Evolutionary conservation across 2,113 vertebrate species (phyloP), one percentile per base, ranked within the genome.

Genomic region (Poicephalus gulielmi): DNA sequence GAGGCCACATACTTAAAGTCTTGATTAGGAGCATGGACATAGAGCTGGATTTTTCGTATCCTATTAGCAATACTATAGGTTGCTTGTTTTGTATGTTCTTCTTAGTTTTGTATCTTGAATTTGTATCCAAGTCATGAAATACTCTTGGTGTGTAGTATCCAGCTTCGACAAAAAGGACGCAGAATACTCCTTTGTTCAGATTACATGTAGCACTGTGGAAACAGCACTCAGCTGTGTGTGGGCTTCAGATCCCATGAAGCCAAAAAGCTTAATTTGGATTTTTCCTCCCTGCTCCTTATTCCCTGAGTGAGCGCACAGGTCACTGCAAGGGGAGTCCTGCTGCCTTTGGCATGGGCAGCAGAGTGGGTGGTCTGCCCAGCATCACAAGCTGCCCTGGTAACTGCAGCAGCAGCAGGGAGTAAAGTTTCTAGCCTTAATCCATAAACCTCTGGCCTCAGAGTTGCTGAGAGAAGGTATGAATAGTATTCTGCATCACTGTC

Each of bases 251-350:
- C 14, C 16, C 18, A 7, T 9, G 41, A 44, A 87, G 33, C 43
- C 17, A 22, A 60, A 43, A 41, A 70, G 24, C 10, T 75, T 2
- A 13, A 44, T 63, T 77, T 25, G 50, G 13, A 10, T 44, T 43
- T 90, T 11, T 24, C n/a, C 2, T 6, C 37, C 43, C 49, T 0
- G 1, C 17, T 83, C 17, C 55, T 35, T 1, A 1, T 17, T 49
- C 59, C 13, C 18, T 41, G 57, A 20, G 20, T 50, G 41, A 55
- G 37, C 6, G 10, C 62, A 41, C 16, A 69, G 55, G 44, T 1
- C 22, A 19, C 46, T 53, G 6, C 31, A 47, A 52, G 53, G 25
- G 27, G 4, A 57, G 41, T 35, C 27, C 59, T 77, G 43, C 64
- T 70, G 63, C 57, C 37, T 13, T 23, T 17, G 39, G n/a, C 24